Conservation (phyloP, 1,140 invertebrate genomes). For the Calliopsis andreniformis region DNA sequence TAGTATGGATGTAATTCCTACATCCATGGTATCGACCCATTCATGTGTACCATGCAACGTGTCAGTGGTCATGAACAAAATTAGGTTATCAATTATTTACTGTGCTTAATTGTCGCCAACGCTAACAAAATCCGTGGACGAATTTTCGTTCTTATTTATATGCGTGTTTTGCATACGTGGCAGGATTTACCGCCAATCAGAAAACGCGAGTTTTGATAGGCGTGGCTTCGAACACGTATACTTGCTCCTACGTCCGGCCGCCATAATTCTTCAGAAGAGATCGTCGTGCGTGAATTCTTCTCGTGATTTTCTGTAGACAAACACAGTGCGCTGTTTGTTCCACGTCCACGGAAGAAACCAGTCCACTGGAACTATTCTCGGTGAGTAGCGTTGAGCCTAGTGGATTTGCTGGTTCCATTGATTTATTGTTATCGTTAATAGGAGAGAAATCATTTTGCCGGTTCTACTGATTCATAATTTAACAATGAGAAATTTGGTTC, state of each 20-base stretch:
- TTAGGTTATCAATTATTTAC: conserved; percentile 42
- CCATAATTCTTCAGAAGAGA: conserved; percentile 68
- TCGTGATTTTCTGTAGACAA: conserved; percentile 47
- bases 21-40: conserved; percentile 15
- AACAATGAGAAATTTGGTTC: conserved; percentile 11
- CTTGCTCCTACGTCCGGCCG: conserved; percentile 60
- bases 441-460: conserved; percentile 40
- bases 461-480: conserved; percentile 19
- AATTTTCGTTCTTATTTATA: conserved; percentile 24
- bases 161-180: conserved; percentile 71
- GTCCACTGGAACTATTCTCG: conserved; percentile 36
- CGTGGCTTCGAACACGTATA: conserved; percentile 70
- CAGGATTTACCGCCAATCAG: conserved; percentile 66
- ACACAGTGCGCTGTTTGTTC: conserved; percentile 22
- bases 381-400: conserved; percentile 24
- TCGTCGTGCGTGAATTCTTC: conserved; percentile 56
- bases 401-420: conserved; percentile 25
- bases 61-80: conserved; percentile 33
- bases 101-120: conserved; percentile 26
- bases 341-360: conserved; percentile 18
- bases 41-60: neutral
- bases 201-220: conserved; percentile 64
- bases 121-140: conserved; percentile 23
- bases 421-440: conserved; percentile 34
- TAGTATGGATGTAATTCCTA: too few species aligned